Evolutionary conservation across 2,797 vertebrate genomes (phyloP), one percentile per base, ranked within the genome.

Genomic region (Phrynocephalus guinanensis): DNA sequence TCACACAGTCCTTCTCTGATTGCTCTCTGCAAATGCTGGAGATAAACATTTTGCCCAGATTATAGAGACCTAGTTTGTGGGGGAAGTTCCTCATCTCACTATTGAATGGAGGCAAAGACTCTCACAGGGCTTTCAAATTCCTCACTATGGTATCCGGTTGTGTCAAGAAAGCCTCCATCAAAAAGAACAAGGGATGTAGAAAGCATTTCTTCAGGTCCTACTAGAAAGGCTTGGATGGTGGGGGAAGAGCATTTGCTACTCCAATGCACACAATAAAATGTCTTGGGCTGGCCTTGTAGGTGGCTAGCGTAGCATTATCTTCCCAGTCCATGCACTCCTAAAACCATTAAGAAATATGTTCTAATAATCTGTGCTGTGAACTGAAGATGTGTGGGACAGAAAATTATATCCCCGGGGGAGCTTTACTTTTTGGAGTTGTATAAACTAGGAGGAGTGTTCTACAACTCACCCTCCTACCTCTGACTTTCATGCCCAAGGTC

Each of bases 401-500:
- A 86, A 63, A 44, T 28, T 38, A 52, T 16, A n/a, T 44, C 6
- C 68, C 30, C 33, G 72, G n/a, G 24, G 70, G 68, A 50, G 18
- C 13, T 26, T 88, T 71, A 86, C 80, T 11, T 80, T 44, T 48
- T 81, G 80, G 72, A 60, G n/a, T 6, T 24, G 0, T 8, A 66
- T 24, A 48, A 84, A n/a, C 33, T 72, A n/a, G 28, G 7, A 79
- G 60, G 66, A 73, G 28, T 6, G 33, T 44, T n/a, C 48, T 86
- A n/a, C 5, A 38, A 82, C 83, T 71, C 0, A 63, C 2, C 33
- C 60, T 48, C 44, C 66, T 77, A 13, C 81, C 16, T 56, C 60
- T 78, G 66, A 15, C 0, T 8, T 5, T 5, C 0, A 0, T 44
- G 13, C 1, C 24, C 28, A 72, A 77, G 28, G 50, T 78, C 7